phyloP scores from a whole-genome alignment of 2,113 vertebrate genomes.

The Apus apus region DNA sequence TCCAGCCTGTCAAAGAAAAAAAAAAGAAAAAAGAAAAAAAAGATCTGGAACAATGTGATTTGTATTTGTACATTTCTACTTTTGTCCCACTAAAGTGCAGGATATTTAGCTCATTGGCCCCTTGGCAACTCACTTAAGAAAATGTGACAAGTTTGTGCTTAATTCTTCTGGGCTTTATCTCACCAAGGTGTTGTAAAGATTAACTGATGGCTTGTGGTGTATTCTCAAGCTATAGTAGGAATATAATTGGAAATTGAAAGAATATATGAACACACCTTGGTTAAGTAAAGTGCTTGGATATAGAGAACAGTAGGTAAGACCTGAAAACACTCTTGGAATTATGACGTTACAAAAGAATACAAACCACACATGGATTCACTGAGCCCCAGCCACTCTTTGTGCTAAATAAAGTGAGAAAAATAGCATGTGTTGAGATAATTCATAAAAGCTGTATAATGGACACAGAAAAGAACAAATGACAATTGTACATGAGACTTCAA shows the following conservation, averaged over 20 bases:
- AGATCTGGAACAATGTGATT: neutral
- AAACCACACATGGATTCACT: neutral
- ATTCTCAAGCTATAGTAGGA: neutral
- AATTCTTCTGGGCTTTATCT: neutral
- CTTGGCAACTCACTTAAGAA: neutral
- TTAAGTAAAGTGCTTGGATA: neutral
- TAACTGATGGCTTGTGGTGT: neutral
- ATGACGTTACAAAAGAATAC: neutral
- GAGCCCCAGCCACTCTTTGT: neutral
- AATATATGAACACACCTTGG: neutral
- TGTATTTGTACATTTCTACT: neutral
- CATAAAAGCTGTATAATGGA: neutral
- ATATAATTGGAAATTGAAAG: neutral
- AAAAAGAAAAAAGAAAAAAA: no score
- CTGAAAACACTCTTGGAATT: neutral
- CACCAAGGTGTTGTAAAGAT: neutral
- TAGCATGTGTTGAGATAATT: neutral
- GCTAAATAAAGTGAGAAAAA: neutral
- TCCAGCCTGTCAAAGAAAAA: neutral
- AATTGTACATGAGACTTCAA: neutral
- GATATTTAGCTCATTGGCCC: neutral
- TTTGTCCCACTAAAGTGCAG: neutral
- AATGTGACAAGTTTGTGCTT: conserved; percentile 11
- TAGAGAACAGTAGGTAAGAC: neutral
- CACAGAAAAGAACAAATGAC: neutral